Base-by-base conservation (phyloP, 23 tunicate genomes). In the Ciona savignyi region DNA sequence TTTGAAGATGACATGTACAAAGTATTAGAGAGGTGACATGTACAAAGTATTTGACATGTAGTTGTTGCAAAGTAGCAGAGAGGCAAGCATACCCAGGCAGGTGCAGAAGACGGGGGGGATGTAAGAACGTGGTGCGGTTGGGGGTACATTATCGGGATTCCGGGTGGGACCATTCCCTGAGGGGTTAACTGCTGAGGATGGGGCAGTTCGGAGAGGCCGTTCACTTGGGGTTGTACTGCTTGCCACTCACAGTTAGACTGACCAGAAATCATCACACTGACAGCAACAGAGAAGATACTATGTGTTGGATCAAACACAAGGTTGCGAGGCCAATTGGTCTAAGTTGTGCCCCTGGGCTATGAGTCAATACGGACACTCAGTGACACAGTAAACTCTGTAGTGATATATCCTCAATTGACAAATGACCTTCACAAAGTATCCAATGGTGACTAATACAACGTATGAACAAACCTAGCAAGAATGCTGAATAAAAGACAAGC, bases 21-120 rank as follows among this genome's bases (percentile, higher is more conserved):
- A 20, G 61, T 49, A 49, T 20, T 23, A 61, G 65, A 23, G 25
- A 61, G 25, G 4, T 23, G 24, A 61, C 65, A 61, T 27, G 61
- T 49, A n/a, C n/a, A n/a, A n/a, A n/a, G n/a, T n/a, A n/a, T n/a
- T n/a, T n/a, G n/a, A n/a, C n/a, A n/a, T n/a, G n/a, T n/a, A n/a
- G n/a, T n/a, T n/a, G n/a, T n/a, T n/a, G n/a, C n/a, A n/a, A n/a
- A n/a, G n/a, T n/a, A n/a, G n/a, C n/a, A n/a, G n/a, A n/a, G n/a
- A n/a, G n/a, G n/a, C n/a, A 42, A 42, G 56, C 56, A 64, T 77
- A 77, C 81, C 81, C 81, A 67, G 35, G 66, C 67, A 23, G 28
- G 25, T 6, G 70, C 22, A 15, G 73, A 32, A 3, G 72, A 2
- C 4, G 27, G 35, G 6, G 33, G 30, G 20, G 71, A 2, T 6